Evolutionary conservation across 1,140 invertebrate species (phyloP).

Genomic region (Mycetomoellerius zeteki): DNA sequence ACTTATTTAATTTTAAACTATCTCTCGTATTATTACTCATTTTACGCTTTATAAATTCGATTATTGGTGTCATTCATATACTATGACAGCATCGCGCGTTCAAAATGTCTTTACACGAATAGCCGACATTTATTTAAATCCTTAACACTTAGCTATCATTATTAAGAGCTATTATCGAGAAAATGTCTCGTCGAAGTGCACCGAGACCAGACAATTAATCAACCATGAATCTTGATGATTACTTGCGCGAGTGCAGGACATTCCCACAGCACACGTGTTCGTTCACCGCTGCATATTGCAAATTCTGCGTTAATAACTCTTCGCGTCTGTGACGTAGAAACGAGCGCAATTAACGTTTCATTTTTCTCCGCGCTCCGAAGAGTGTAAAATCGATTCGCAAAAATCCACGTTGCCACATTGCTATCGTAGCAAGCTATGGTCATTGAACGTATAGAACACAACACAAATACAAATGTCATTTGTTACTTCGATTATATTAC

Average conservation of each 20-base stretch:
- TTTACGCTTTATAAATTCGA: not conserved
- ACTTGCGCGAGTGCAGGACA: constrained; percentile 36
- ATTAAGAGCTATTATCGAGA: constrained; percentile 53
- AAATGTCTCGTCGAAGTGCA: constrained; percentile 37
- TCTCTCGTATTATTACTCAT: constrained; percentile 10
- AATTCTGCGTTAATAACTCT: constrained; percentile 52
- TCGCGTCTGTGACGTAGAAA: constrained; percentile 33
- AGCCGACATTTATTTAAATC: not conserved
- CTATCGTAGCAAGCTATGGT: not conserved
- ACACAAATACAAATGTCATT: not conserved
- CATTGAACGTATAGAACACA: not conserved
- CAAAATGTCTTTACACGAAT: not conserved
- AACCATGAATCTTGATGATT: constrained; percentile 48
- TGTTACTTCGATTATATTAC: not conserved
- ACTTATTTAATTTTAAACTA: constrained; percentile 3
- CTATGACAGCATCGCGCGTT: not conserved
- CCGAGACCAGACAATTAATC: constrained; percentile 42
- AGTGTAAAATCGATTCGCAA: constrained; percentile 36
- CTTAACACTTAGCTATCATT: constrained; percentile 7
- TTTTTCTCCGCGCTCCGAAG: constrained; percentile 36
- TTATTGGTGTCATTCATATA: not conserved
- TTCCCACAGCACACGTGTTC: constrained; percentile 4
- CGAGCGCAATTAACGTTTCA: constrained; percentile 45
- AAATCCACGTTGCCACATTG: not conserved
- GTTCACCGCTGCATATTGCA: constrained; percentile 22